Conservation (phyloP, 2,888 invertebrate species). For the Cremastinae sp. region DNA sequence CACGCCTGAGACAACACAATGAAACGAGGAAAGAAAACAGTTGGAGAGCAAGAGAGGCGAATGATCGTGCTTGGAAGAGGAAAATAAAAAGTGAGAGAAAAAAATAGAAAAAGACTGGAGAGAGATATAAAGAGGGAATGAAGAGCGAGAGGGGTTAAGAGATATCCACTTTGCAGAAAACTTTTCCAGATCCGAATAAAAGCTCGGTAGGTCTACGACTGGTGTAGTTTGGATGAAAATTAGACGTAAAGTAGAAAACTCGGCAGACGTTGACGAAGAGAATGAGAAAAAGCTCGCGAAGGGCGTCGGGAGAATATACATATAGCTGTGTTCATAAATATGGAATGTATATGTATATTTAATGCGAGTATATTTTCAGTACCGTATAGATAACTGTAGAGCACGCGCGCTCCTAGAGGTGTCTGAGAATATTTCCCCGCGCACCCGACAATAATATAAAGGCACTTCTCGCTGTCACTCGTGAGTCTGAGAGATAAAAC, state of each 20-base stretch:
- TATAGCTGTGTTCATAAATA: constrained; percentile 35
- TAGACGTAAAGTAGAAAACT: constrained; percentile 38
- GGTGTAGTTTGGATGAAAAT: constrained; percentile 41
- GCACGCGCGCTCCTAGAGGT: constrained; percentile 21
- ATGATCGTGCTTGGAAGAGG: neutral
- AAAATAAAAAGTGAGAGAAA: neutral
- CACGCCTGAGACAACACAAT: constrained; percentile 13
- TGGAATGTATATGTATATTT: constrained; percentile 21
- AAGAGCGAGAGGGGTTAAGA: neutral
- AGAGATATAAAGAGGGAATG: constrained; percentile 1
- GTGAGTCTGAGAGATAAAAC: constrained; percentile 51
- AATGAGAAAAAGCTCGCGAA: constrained; percentile 3
- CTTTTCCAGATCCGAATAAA: constrained; percentile 21
- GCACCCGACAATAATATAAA: constrained; percentile 49
- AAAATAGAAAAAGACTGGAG: neutral
- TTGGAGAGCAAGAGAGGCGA: neutral
- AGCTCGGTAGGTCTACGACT: constrained; percentile 5
- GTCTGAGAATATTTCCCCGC: constrained; percentile 50
- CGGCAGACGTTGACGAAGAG: constrained; percentile 12
- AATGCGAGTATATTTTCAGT: constrained; percentile 7
- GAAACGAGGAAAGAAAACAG: constrained; percentile 3
- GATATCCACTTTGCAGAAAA: constrained; percentile 27
- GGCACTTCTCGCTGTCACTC: constrained; percentile 56
- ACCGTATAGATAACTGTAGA: constrained; percentile 1
- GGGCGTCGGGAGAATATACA: neutral